Evolutionary conservation across 1,140 invertebrate genomes (phyloP), one percentile per base, ranked within the genome.

Genomic region (Apis cerana): DNA sequence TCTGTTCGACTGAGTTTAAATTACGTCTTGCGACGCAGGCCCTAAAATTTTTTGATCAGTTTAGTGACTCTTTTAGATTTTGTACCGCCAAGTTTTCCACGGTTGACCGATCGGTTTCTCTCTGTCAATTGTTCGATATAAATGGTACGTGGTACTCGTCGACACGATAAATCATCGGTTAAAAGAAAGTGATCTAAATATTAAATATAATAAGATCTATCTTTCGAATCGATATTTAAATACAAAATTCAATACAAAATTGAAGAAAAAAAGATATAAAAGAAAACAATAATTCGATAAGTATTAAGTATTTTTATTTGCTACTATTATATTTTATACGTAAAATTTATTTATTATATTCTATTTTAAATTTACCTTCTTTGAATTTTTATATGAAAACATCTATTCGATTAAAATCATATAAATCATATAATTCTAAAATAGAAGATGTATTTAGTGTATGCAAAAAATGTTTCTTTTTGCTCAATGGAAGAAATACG

Each of bases 81-180:
- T 62, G 58, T 48, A 13, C 48, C 72, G 33, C 50, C 50, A 62
- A 70, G 58, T 77, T 64, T 75, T 74, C 67, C 62, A 87, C 85
- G 86, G 72, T 87, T 79, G 81, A 86, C 23, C 85, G 67, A 59
- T 80, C 85, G 70, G 81, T 87, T 87, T 87, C 86, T 87, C 86
- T 58, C 71, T 33, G 67, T 48, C 71, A 15, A 80, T 82, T 62
- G 75, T 77, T 62, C 59, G n/a, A 7, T 52, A 33, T 9, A 52
- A 74, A 87, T 68, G 82, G 84, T 86, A 77, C 84, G 43, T 58
- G 84, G 80, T 9, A 86, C 84, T 56, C 58, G 71, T 15, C 56
- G 85, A 79, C 81, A 84, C 85, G 64, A 82, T 71, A 83, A 77
- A 56, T 75, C 48, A 62, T 64, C 52, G 79, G 70, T 74, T 85